phyloP scores from a whole-genome alignment of 2,113 vertebrate species.

The Aegotheles bennettii region DNA sequence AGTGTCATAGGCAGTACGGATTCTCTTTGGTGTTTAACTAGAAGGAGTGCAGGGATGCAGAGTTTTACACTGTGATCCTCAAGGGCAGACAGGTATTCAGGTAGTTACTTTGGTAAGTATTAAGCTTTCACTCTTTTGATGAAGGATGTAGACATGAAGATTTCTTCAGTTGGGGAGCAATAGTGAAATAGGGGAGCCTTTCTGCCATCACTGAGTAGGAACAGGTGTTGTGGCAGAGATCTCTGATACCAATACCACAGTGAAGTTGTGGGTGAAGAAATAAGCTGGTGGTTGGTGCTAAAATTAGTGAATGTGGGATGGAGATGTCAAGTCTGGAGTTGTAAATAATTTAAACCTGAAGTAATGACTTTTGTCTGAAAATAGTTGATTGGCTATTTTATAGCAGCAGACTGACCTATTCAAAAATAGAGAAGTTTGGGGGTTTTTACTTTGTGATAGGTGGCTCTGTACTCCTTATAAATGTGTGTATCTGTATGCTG shows the following conservation, averaged over 20 bases:
- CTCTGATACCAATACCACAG: background rate
- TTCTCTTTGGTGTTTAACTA: background rate
- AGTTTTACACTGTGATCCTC: background rate
- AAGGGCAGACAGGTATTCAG: background rate
- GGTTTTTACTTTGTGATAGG: background rate
- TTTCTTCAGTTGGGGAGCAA: background rate
- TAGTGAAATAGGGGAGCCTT: background rate
- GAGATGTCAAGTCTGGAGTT: background rate
- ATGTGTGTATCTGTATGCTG: background rate
- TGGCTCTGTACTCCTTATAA: background rate
- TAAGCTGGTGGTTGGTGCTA: background rate
- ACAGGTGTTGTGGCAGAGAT: background rate
- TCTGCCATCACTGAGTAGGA: background rate
- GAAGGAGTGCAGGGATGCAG: background rate
- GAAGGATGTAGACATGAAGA: background rate
- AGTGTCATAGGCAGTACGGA: background rate
- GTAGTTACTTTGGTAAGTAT: background rate
- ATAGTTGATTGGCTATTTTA: background rate
- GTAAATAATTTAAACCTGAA: conserved; percentile 22
- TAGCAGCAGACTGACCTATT: background rate
- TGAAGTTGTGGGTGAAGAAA: conserved; percentile 8
- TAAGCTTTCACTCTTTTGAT: background rate
- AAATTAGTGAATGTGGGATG: conserved; percentile 14
- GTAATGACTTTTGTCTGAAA: conserved; percentile 13
- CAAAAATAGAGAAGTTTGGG: background rate